Conservation (phyloP, 2,113 vertebrate genomes). For the Marmota monax region DNA sequence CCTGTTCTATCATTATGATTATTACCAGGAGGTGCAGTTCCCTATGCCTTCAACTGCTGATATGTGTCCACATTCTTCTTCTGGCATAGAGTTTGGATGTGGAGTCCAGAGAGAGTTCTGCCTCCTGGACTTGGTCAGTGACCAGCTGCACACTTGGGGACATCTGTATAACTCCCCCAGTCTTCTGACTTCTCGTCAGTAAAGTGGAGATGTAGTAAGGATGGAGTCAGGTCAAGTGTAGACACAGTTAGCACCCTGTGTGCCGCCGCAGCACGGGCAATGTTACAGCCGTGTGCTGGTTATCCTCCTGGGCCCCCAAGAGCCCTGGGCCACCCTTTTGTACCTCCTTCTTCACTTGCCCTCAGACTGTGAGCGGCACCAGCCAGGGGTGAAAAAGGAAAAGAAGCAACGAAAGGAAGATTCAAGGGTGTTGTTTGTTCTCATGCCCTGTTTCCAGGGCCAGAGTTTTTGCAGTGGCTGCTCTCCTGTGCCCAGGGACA, state of each 20-base stretch:
- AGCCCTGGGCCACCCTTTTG: not conserved
- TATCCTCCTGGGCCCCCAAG: not conserved
- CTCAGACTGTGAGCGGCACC: not conserved
- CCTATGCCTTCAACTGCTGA: not conserved
- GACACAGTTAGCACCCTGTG: too few species aligned
- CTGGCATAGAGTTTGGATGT: too few species aligned
- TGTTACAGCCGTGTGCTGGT: fast-evolving
- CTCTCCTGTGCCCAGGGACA: not conserved
- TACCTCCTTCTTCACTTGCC: too few species aligned
- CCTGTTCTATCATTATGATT: not conserved
- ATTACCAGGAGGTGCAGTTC: not conserved
- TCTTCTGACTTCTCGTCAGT: not conserved
- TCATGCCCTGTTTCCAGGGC: not conserved
- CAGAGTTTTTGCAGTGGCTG: not conserved
- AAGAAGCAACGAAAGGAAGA: not conserved
- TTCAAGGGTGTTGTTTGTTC: too few species aligned
- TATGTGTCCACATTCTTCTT: not conserved
- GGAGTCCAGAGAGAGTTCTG: not conserved
- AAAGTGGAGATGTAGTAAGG: not conserved
- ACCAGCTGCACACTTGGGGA: not conserved
- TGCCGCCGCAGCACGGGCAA: too few species aligned
- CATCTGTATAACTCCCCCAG: not conserved
- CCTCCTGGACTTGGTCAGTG: not conserved
- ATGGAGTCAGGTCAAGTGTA: not conserved
- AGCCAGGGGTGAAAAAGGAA: not conserved